Conservation (phyloP, 2,113 vertebrate genomes). For the Equus quagga region DNA sequence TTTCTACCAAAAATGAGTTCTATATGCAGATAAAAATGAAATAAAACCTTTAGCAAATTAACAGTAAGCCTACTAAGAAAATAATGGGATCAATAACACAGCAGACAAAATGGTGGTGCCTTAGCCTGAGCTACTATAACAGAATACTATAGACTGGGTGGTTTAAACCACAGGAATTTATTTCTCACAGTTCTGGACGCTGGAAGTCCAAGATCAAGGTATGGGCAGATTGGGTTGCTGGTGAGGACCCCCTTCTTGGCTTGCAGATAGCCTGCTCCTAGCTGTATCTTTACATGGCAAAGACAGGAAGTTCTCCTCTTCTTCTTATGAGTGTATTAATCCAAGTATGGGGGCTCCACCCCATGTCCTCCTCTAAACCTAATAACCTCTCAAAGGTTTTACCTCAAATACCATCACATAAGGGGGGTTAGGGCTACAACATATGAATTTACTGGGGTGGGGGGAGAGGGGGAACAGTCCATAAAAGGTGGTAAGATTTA, state of each 20-base stretch:
- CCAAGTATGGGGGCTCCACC: no score
- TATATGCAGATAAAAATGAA: background rate
- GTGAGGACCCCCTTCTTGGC: background rate
- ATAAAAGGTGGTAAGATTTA: background rate
- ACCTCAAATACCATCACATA: background rate
- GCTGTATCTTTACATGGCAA: background rate
- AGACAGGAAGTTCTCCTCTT: background rate
- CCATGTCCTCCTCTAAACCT: background rate
- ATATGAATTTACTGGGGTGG: background rate
- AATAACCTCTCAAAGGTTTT: background rate
- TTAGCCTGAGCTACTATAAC: background rate
- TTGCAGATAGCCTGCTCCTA: background rate
- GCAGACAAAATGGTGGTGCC: background rate
- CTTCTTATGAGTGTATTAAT: background rate
- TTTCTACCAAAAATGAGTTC: background rate
- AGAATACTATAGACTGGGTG: background rate
- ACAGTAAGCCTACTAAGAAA: background rate
- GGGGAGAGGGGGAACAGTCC: background rate
- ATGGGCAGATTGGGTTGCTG: background rate
- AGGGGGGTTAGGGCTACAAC: background rate
- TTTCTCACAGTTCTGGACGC: background rate
- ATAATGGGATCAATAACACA: background rate
- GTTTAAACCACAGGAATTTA: background rate
- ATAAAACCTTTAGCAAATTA: background rate
- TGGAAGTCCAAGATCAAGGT: background rate